Evolutionary conservation across 2,113 vertebrate genomes (phyloP), one percentile per base, ranked within the genome.

Genomic region (Caranx ignobilis): DNA sequence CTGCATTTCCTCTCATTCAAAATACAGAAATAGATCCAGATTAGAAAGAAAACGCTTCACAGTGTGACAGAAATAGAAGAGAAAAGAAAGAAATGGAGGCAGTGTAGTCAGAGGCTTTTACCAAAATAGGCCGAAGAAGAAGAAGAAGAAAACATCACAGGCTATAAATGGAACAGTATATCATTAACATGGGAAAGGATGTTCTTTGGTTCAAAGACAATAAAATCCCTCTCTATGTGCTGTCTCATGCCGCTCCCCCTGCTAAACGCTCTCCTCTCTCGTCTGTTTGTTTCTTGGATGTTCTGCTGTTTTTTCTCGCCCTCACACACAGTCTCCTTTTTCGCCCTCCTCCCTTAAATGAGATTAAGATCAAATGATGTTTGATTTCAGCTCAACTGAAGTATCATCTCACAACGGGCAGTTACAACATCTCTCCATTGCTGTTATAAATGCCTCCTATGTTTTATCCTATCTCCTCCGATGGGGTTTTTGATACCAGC

Each of bases 181-280:
- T 84, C 70, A 85, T 85, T 84, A 82, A 82, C 60, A 77, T 64
- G 41, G 18, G 55, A 87, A 84, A 60, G 75, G 32, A 67, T 62
- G 35, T 66, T 81, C 47, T 75, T 59, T 80, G 69, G 43, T 65
- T 18, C 8, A 26, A 50, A 77, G 61, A 76, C 26, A 60, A 54
- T 52, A 6, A 21, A 75, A 34, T 65, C 13, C 45, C 11, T 54
- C 15, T 59, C 13, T 18, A 26, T 66, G 18, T 62, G 71, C 39
- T 64, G 81, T 77, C 32, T 90, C 75, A 83, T 65, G 65, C 77
- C 70, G 62, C 31, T 7, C 43, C 63, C 63, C 41, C 18, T 62
- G 19, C 31, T 34, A 19, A 19, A 35, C 19, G 3, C 41, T 55
- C 3, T 35, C 55, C 56, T 68, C 59, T 41, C 47, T 43, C 16